These are phyloP conservation scores for Oppia nitens DNA, from an alignment of 1,140 invertebrate species.

Conservation along the genomic window DNA sequence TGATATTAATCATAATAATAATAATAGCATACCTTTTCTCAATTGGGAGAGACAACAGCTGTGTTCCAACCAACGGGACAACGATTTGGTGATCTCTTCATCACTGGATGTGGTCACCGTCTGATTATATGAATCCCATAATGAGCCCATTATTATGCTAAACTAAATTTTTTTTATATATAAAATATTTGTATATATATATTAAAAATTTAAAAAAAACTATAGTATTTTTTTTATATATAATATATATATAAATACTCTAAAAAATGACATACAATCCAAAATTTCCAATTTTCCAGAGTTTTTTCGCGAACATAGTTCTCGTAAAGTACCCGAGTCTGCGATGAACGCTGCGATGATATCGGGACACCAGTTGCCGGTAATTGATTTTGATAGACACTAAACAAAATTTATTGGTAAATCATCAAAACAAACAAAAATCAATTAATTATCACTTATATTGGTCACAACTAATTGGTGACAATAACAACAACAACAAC, in stretches of 20 bases:
- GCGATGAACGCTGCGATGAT: slow-evolving; percentile 65
- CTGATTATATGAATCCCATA: slow-evolving; percentile 73
- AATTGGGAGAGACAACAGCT: slow-evolving; percentile 83
- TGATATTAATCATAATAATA: too few relatives aligned
- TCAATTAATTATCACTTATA: slow-evolving; percentile 10
- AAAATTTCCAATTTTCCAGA: slow-evolving; percentile 90
- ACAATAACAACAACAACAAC: too few relatives aligned
- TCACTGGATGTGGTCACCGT: slow-evolving; percentile 75
- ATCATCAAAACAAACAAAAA: slow-evolving; percentile 2
- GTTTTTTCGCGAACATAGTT: slow-evolving; percentile 72
- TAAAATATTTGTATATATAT: slow-evolving; percentile 26
- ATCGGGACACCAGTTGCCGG: slow-evolving; percentile 89
- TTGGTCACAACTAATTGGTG: too few relatives aligned
- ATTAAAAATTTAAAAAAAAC: slow-evolving; percentile 8
- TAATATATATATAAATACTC: too few relatives aligned
- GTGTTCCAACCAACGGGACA: slow-evolving; percentile 82
- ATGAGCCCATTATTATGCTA: slow-evolving; percentile 67
- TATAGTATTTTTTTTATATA: neutral
- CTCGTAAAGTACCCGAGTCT: slow-evolving; percentile 86
- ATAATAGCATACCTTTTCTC: slow-evolving; percentile 59
- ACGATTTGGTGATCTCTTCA: slow-evolving; percentile 78
- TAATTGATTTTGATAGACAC: slow-evolving; percentile 65
- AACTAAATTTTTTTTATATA: slow-evolving; percentile 41
- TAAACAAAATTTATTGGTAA: too few relatives aligned
- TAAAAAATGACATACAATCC: slow-evolving; percentile 65